Evolutionary conservation across 2,113 vertebrate species (phyloP).

Genomic region (Parotia lawesii): DNA sequence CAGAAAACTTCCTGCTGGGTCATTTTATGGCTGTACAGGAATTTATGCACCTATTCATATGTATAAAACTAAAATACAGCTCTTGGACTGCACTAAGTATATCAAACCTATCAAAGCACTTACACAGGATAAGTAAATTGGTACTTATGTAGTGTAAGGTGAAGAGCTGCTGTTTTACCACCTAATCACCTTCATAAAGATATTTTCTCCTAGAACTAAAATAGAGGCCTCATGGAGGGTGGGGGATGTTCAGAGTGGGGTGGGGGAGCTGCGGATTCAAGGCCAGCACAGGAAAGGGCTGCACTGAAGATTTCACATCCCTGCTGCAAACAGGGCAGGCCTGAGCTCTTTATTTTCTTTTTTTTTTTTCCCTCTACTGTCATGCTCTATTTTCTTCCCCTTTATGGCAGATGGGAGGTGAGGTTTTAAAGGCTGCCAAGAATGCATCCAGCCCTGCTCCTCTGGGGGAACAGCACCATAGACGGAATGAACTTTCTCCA

Average conservation of each 20-base stretch:
- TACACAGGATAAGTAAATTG: not conserved
- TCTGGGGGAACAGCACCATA: not conserved
- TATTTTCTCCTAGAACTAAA: not conserved
- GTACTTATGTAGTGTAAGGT: not conserved
- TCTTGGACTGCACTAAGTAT: not conserved
- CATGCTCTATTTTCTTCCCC: constrained; percentile 30
- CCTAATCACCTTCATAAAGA: not conserved
- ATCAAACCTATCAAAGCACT: not conserved
- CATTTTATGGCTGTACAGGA: not conserved
- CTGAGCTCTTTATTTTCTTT: not conserved
- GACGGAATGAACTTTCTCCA: not conserved
- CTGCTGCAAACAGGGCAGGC: not conserved
- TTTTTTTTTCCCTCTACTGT: not conserved
- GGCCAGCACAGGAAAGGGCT: not conserved
- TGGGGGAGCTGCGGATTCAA: not conserved
- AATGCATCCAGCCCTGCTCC: constrained; percentile 31
- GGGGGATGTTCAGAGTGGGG: not conserved
- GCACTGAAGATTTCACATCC: not conserved
- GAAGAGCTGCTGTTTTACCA: not conserved
- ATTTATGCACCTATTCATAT: not conserved
- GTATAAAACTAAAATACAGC: not conserved
- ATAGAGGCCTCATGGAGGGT: not conserved
- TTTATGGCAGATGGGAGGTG: constrained; percentile 16
- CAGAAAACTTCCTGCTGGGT: not conserved
- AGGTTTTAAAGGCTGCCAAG: constrained; percentile 38